These are phyloP conservation scores for Arothron firmamentum DNA, from an alignment of 2,113 vertebrate species.

Conservation along the genomic window DNA sequence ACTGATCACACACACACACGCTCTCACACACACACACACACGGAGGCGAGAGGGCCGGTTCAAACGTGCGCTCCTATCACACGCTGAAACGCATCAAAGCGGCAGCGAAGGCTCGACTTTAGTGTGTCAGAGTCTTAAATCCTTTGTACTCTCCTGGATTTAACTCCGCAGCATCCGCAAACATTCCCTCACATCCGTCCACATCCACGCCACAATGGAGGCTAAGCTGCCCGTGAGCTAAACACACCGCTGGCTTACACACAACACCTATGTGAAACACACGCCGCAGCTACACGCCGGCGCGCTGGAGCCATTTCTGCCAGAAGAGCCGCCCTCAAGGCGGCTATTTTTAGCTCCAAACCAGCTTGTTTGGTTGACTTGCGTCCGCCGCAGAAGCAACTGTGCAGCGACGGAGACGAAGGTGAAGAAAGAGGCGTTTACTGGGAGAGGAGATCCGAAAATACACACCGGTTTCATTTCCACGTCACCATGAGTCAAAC, in stretches of 20 bases:
- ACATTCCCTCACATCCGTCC: constrained; percentile 53
- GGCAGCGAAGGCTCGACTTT: constrained; percentile 21
- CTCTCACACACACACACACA: too few species aligned
- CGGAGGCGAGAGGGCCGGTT: too few species aligned
- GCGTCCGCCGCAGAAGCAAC: constrained; percentile 7
- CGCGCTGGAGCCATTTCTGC: constrained; percentile 11
- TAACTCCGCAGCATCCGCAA: constrained; percentile 42
- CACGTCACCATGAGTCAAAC: too few species aligned
- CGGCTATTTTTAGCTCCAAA: constrained; percentile 18
- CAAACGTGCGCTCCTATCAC: constrained; percentile 6
- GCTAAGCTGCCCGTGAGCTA: constrained; percentile 62
- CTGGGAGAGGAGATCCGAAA: constrained; percentile 11
- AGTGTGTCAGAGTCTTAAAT: constrained; percentile 41
- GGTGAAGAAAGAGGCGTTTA: constrained; percentile 1
- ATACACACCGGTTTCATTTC: neutral
- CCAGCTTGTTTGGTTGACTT: neutral
- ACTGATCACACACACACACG: constrained; percentile 3
- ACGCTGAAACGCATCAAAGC: constrained; percentile 14
- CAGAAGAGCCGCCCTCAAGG: too few species aligned
- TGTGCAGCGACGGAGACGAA: neutral
- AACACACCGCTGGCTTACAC: constrained; percentile 40
- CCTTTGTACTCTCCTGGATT: constrained; percentile 44
- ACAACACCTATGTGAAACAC: constrained; percentile 58
- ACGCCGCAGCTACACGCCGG: constrained; percentile 24
- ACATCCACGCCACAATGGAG: constrained; percentile 52